Evolutionary conservation across 2,113 vertebrate species (phyloP), one percentile per base, ranked within the genome.

Genomic region (Mormyrus iriodes): DNA sequence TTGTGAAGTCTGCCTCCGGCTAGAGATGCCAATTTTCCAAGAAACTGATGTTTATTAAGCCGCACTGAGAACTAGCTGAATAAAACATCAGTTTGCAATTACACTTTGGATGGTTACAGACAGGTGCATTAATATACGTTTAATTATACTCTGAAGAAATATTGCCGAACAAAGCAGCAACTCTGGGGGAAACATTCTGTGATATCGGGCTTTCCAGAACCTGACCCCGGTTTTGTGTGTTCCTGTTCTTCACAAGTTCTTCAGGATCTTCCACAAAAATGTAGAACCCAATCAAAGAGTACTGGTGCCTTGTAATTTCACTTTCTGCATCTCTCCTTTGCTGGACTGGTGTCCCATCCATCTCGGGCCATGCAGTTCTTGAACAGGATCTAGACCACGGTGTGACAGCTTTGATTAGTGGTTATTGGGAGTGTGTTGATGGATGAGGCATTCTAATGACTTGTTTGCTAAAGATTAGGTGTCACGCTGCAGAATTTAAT

Each of bases 21-120:
- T 79, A 42, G 73, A 42, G 35, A 42, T 0, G 73, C 73, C 6
- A 0, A 42, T 79, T 79, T 79, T 42, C 73, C 35, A 19, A 39
- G 35, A 35, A 19, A 79, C 15, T 42, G 73, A 42, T 79, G 73
- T 79, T 79, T 79, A 79, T 79, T 79, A 79, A 79, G 35, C 17
- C 31, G 13, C 73, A 79, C 19, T 42, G 35, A 79, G 35, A 79
- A 42, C 73, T 6, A 79, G 73, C 73, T 79, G 73, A 79, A 79
- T 79, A 79, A 79, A 79, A 79, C 15, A 79, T 79, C 31, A 79
- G 73, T 79, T 42, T 42, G 73, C 35, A 79, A 79, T 79, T 79
- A 79, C 35, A 79, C 73, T 79, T 79, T 42, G 31, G 35, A 79
- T 79, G 42, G 73, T 79, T 19, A 42, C 73, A 79, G 73, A 79